Conservation (phyloP, 2,888 invertebrate genomes). For the Lepetodrilus schrolli region DNA sequence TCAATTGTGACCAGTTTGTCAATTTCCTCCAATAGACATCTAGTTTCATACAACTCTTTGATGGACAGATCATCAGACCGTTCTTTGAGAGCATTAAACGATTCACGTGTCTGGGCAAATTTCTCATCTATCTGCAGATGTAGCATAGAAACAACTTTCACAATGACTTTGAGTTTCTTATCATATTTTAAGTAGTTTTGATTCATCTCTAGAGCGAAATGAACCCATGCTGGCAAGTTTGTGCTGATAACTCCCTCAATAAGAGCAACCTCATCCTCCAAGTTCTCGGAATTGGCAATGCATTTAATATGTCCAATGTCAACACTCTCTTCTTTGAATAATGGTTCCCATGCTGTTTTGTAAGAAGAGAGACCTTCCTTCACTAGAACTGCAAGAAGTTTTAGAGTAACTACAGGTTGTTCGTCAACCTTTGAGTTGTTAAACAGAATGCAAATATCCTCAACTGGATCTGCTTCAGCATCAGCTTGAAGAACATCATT, state of each 20-base stretch:
- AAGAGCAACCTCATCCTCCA: conserved; percentile 33
- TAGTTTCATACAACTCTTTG: conserved; percentile 24
- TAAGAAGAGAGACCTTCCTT: conserved; percentile 25
- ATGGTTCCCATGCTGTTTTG: conserved; percentile 34
- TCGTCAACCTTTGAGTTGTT: neutral
- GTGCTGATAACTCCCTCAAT: conserved; percentile 27
- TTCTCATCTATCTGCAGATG: conserved; percentile 29
- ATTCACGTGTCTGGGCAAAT: conserved; percentile 33
- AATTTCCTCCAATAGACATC: conserved; percentile 35
- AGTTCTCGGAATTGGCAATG: conserved; percentile 22
- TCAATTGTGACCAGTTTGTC: conserved; percentile 30
- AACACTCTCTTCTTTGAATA: conserved; percentile 26
- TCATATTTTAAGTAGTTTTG: conserved; percentile 2
- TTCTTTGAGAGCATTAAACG: conserved; percentile 35
- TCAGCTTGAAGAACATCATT: neutral
- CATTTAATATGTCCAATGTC: conserved; percentile 20
- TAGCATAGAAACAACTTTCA: neutral
- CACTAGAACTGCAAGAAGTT: neutral
- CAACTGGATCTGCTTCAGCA: neutral
- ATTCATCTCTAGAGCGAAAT: neutral
- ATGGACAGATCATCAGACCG: conserved; percentile 28
- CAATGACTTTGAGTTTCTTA: conserved; percentile 26
- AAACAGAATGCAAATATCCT: neutral
- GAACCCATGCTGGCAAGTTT: conserved; percentile 9
- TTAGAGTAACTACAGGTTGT: neutral